Percentiles rank a stretch among this genome's conserved stretches.
phyloP scores from a whole-genome alignment of 2,113 vertebrate species.

The Cricetomys ansorgei region DNA sequence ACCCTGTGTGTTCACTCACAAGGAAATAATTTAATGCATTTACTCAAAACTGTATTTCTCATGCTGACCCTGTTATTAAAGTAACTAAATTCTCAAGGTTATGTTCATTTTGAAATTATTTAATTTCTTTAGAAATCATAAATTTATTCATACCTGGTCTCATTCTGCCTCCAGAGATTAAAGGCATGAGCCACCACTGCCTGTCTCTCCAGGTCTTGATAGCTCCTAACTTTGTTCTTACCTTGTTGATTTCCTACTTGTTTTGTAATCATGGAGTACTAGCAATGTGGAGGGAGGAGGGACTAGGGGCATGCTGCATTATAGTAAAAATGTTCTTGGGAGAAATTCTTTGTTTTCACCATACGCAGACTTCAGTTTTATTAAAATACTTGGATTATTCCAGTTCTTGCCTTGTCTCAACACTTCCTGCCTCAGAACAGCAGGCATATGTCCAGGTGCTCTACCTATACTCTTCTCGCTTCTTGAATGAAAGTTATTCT shows the following conservation, averaged over 20 bases:
- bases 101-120: slow-evolving; percentile 68
- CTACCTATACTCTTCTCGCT: neutral
- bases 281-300: no score
- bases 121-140: slow-evolving; percentile 21
- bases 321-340: neutral
- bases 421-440: neutral
- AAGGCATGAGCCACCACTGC: no score
- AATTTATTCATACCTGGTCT: neutral
- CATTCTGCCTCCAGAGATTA: no score
- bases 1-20: slow-evolving; percentile 63
- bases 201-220: neutral
- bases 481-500: neutral
- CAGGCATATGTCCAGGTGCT: neutral
- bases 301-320: neutral
- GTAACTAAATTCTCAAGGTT: slow-evolving; percentile 67
- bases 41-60: slow-evolving; percentile 62
- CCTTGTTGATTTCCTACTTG: neutral
- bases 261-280: neutral
- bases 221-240: neutral
- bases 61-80: slow-evolving; percentile 71
- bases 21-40: slow-evolving; percentile 72
- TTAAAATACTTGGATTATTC: neutral
- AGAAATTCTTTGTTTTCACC: neutral
- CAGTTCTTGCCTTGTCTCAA: neutral
- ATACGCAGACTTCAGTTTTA: neutral